Evolutionary conservation across 53 echinoderm and acorn worm species (phyloP).

Genomic region (Holothuria scabra): DNA sequence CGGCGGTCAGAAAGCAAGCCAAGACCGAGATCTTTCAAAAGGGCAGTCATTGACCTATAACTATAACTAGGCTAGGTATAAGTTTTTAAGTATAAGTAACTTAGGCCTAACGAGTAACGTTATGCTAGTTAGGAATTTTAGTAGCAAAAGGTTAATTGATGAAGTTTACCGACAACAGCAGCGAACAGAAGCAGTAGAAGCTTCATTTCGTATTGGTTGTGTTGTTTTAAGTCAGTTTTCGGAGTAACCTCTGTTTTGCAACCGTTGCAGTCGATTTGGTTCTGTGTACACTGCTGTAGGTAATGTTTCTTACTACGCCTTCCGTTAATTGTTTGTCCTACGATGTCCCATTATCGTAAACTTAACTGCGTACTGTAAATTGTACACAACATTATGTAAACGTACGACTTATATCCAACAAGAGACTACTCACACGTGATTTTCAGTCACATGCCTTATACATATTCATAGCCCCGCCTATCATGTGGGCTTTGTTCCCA

Average conservation of each 20-base stretch:
- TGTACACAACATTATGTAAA: too few species aligned
- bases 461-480: constrained; percentile 11
- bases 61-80: too few species aligned
- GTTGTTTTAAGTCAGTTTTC: too few species aligned
- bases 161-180: not conserved
- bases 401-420: too few species aligned
- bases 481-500: not conserved
- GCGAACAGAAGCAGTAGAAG: constrained; percentile 10
- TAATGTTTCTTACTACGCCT: not conserved
- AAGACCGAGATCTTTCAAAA: too few species aligned
- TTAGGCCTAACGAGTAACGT: not conserved
- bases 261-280: too few species aligned
- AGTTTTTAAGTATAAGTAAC: not conserved
- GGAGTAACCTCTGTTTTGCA: too few species aligned
- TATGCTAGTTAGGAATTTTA: not conserved
- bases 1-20: too few species aligned
- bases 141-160: not conserved
- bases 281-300: not conserved
- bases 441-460: not conserved
- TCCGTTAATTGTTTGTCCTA: too few species aligned
- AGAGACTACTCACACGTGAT: not conserved
- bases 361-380: too few species aligned
- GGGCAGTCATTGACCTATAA: too few species aligned
- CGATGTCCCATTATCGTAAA: too few species aligned
- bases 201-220: not conserved